Percentiles rank a stretch among this genome's conserved stretches.
Evolutionary conservation across 2,113 vertebrate genomes (phyloP).

Genomic region (Kryptolebias marmoratus): DNA sequence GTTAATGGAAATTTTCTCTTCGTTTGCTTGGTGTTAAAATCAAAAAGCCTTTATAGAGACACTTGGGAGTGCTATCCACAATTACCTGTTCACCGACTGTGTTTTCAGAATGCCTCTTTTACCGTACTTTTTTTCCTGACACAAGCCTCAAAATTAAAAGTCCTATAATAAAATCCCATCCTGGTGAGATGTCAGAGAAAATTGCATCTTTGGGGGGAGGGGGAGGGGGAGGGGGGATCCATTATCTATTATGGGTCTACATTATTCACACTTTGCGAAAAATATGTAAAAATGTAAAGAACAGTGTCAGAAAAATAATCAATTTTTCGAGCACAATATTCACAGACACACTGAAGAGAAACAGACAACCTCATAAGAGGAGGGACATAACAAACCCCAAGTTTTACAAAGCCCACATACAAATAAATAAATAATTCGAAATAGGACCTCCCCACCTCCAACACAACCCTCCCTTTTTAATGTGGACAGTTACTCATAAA

Average conservation of each 20-base stretch:
- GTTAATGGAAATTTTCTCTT: conserved; percentile 48
- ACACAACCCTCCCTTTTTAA: no score
- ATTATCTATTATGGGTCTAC: conserved; percentile 1
- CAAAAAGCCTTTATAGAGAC: conserved; percentile 43
- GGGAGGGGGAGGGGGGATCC: no score
- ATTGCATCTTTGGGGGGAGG: background rate
- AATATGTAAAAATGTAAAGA: conserved; percentile 2
- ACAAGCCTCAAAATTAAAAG: conserved; percentile 14
- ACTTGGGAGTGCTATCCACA: conserved; percentile 34
- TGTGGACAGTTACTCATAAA: no score
- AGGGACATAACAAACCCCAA: background rate
- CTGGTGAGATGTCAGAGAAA: background rate
- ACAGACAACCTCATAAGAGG: background rate
- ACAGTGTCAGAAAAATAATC: conserved; percentile 7
- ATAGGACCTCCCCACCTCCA: no score
- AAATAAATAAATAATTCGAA: background rate
- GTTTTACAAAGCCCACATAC: background rate
- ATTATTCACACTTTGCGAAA: background rate
- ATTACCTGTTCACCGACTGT: conserved; percentile 28
- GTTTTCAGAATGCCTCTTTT: conserved; percentile 23
- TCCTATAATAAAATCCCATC: background rate
- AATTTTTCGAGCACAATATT: background rate
- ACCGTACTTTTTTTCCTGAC: conserved; percentile 9
- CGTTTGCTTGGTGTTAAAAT: conserved; percentile 39
- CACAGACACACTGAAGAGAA: conserved; percentile 5